These are phyloP conservation scores for Premnoplex brunnescens DNA, from an alignment of 2,797 vertebrate species.

Conservation along the genomic window DNA sequence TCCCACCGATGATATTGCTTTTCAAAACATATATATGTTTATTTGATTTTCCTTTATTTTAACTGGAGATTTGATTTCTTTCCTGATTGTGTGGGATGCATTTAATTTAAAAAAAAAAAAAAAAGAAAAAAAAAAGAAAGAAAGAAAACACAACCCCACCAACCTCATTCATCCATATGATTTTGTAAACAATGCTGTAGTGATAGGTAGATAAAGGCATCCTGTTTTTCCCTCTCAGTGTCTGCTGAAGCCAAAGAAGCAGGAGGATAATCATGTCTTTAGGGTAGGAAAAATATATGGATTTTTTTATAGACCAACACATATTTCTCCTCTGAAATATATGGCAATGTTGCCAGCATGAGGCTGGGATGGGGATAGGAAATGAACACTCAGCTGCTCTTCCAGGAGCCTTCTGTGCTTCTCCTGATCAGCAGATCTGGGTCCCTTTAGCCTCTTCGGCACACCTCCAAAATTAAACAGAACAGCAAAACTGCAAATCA, in stretches of 20 bases:
- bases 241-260: neutral
- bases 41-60: conserved; percentile 24
- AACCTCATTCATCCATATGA: neutral
- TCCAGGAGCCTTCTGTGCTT: neutral
- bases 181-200: neutral
- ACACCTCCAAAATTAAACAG: neutral
- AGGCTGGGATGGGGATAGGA: neutral
- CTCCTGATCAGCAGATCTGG: neutral
- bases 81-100: neutral
- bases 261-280: neutral
- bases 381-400: neutral
- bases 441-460: neutral
- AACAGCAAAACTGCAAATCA: neutral
- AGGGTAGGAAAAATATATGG: neutral
- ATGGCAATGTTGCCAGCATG: neutral
- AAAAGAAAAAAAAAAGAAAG: too few species aligned
- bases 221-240: neutral
- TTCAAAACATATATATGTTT: neutral
- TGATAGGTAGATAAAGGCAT: neutral
- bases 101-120: neutral
- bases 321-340: conserved; percentile 29
- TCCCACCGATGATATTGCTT: neutral
- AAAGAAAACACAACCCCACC: neutral
- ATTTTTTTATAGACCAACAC: neutral
- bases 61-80: neutral